Evolutionary conservation across 2,888 invertebrate genomes (phyloP), one percentile per base, ranked within the genome.

Genomic region (Chironomus riparius): DNA sequence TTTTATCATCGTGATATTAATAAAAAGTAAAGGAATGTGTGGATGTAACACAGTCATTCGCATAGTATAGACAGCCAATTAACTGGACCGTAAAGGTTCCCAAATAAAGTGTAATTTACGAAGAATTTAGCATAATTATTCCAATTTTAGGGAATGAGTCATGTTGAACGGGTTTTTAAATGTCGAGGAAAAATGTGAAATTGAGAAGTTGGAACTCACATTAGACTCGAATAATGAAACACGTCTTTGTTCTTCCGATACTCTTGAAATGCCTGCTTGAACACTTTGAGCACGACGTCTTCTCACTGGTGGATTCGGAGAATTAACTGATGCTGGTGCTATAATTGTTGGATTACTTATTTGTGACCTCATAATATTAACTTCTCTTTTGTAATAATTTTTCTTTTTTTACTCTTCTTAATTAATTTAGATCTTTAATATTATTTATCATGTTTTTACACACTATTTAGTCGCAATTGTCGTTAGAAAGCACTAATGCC

Each of bases 181-280:
- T 18, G 10, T 56, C 56, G n/a, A n/a, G 28, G 28, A 28, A 28
- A 28, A 28, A 5, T 21, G 12, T 65, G 12, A 65, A 13, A 12
- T 12, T 56, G 56, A 21, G 22, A 21, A 62, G 62, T 28, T 62
- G 56, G 12, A 68, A 68, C 74, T 75, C 68, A 75, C 74, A 56
- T 75, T 75, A 21, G 74, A 24, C 62, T 75, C 74, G 47, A 75
- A 75, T 47, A 75, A 68, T 18, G 74, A 75, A 6, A 68, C 48
- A 18, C 74, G 47, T 24, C 68, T 62, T 38, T n/a, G 69, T 38
- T 38, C 69, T 47, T 47, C 15, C 6, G 13, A 21, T 18, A 47
- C 28, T 72, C 38, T 22, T 4, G 74, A 28, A 6, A 28, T 47
- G 68, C 68, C 68, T 47, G 65, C 68, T 15, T 47, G 47, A 4